Conservation (phyloP, 2,113 vertebrate species). For the Microtus oregoni region DNA sequence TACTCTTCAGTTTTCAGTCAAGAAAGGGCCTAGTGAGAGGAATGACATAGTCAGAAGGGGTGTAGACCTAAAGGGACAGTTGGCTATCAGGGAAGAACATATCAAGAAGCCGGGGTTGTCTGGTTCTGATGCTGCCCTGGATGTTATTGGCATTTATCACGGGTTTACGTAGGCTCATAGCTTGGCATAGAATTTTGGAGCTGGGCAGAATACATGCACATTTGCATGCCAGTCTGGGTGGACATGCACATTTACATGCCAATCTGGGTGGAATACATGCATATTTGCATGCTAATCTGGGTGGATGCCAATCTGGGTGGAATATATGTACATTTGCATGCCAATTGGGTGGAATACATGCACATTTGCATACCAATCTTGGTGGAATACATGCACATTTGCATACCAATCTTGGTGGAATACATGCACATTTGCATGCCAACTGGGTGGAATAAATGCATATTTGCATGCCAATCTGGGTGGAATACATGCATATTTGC, state of each 20-base stretch:
- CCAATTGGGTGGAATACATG: too few species aligned
- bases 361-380: not conserved
- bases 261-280: too few species aligned
- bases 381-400: not conserved
- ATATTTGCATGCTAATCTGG: too few species aligned
- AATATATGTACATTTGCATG: too few species aligned
- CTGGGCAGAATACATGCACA: not conserved
- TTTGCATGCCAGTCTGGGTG: not conserved
- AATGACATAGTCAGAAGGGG: not conserved
- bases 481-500: too few species aligned
- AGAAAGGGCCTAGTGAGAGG: not conserved
- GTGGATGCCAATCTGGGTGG: too few species aligned
- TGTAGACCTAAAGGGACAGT: not conserved
- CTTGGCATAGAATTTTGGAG: constrained; percentile 11
- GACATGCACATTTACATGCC: not conserved
- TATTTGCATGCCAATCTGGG: too few species aligned
- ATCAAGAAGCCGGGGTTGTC: not conserved
- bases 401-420: not conserved
- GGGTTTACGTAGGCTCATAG: not conserved
- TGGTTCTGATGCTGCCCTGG: not conserved
- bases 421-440: too few species aligned
- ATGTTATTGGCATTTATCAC: constrained; percentile 28
- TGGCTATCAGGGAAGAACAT: not conserved
- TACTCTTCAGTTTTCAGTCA: not conserved
- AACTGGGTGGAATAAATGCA: too few species aligned